phyloP scores from a whole-genome alignment of 2,113 vertebrate species.

The Hemichromis elongatus region DNA sequence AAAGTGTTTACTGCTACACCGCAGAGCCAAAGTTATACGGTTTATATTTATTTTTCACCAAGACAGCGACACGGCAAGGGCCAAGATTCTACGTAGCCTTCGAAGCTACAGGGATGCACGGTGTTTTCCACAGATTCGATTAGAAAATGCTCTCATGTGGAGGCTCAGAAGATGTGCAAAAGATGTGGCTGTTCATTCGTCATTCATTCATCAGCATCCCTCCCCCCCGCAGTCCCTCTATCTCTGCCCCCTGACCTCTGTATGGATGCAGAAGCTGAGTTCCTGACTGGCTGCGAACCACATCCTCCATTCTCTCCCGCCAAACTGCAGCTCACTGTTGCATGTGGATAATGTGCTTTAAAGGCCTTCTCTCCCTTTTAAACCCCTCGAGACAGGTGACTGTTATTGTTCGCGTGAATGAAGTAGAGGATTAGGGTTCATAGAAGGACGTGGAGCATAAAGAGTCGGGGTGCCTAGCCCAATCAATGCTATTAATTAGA shows the following conservation, averaged over 20 bases:
- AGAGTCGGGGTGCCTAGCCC: neutral
- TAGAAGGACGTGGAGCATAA: neutral
- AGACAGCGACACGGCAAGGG: neutral
- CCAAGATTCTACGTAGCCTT: neutral
- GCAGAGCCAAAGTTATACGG: neutral
- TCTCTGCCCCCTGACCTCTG: constrained; percentile 45
- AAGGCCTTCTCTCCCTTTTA: neutral
- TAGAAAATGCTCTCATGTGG: neutral
- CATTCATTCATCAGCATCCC: neutral
- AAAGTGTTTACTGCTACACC: neutral
- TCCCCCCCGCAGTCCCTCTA: constrained; percentile 1
- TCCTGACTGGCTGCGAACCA: constrained; percentile 56
- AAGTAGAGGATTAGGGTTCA: neutral
- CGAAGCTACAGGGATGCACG: neutral
- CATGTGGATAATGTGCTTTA: neutral
- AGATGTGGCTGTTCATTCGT: neutral
- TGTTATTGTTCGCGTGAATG: neutral
- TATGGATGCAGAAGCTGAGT: constrained; percentile 51
- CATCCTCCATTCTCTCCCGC: constrained; percentile 38
- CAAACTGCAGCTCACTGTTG: neutral
- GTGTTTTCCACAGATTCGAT: neutral
- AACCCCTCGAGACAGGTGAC: neutral
- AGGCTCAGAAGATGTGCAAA: neutral
- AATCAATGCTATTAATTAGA: neutral
- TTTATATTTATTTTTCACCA: neutral